These are phyloP conservation scores for Mirounga angustirostris DNA, from an alignment of 2,113 vertebrate genomes.

Conservation along the genomic window DNA sequence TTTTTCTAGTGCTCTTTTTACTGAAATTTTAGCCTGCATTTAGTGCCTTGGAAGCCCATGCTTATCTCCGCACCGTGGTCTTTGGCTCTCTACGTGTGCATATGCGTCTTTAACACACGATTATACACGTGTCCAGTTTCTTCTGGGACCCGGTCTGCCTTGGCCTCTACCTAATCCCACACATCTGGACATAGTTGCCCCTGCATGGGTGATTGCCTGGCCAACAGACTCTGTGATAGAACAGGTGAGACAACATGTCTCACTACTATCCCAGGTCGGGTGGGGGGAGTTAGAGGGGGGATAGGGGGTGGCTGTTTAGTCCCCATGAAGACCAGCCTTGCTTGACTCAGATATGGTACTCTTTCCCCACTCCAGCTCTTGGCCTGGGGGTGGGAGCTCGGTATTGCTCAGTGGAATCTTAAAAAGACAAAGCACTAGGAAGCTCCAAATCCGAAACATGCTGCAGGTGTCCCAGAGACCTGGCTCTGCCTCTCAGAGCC, in stretches of 20 bases:
- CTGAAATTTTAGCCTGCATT: background rate
- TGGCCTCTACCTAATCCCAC: background rate
- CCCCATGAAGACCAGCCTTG: background rate
- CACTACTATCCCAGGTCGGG: rapidly evolving
- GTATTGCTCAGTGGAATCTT: background rate
- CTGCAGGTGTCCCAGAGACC: background rate
- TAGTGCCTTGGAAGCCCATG: background rate
- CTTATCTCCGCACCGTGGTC: rapidly evolving
- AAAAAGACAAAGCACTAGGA: background rate
- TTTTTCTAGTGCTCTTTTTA: background rate
- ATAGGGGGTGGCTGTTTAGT: background rate
- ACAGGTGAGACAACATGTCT: background rate
- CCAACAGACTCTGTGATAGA: background rate
- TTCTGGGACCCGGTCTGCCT: too few species aligned
- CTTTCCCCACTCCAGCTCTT: background rate
- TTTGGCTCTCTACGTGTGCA: background rate
- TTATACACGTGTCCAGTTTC: background rate
- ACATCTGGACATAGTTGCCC: too few species aligned
- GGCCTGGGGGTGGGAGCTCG: background rate
- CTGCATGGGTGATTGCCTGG: background rate
- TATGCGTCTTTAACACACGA: rapidly evolving
- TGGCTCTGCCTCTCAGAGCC: background rate
- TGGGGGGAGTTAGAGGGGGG: rapidly evolving
- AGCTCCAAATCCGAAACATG: background rate
- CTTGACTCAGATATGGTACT: background rate